Conservation (phyloP, 2,888 invertebrate species). For the Lingula anatina region DNA sequence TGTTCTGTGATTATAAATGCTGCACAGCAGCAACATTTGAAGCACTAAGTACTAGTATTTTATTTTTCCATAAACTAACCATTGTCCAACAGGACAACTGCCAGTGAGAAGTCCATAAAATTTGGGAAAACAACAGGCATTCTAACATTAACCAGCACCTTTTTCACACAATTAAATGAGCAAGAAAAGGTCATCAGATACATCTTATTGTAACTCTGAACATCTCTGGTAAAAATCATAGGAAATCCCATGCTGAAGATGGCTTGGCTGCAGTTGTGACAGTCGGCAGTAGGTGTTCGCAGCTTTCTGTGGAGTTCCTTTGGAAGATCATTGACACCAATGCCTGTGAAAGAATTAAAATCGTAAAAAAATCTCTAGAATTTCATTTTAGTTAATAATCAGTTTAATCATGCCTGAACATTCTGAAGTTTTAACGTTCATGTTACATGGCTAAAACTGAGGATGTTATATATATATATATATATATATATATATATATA, state of each 20-base stretch:
- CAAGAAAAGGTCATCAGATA: constrained; percentile 16
- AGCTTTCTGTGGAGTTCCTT: constrained; percentile 8
- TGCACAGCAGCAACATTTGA: too few species aligned
- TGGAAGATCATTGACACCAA: constrained; percentile 11
- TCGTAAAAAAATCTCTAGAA: background rate
- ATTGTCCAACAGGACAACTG: constrained; percentile 3
- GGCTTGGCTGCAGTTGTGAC: constrained; percentile 10
- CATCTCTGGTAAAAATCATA: constrained; percentile 15
- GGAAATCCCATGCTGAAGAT: constrained; percentile 17
- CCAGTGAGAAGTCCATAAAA: constrained; percentile 10
- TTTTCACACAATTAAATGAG: constrained; percentile 10
- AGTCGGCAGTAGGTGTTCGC: constrained; percentile 11
- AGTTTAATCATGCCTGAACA: too few species aligned
- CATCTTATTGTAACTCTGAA: constrained; percentile 7
- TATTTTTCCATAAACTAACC: background rate
- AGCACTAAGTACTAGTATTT: too few species aligned
- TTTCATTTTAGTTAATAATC: background rate
- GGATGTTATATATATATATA: too few species aligned
- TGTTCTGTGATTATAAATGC: too few species aligned
- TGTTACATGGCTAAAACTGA: too few species aligned
- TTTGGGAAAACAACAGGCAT: constrained; percentile 16
- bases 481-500: too few species aligned
- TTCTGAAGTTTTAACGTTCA: too few species aligned
- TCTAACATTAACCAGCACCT: constrained; percentile 5
- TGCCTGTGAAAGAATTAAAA: constrained; percentile 9